Conservation (phyloP, 2,797 vertebrate genomes). For the Oreortyx pictus region DNA sequence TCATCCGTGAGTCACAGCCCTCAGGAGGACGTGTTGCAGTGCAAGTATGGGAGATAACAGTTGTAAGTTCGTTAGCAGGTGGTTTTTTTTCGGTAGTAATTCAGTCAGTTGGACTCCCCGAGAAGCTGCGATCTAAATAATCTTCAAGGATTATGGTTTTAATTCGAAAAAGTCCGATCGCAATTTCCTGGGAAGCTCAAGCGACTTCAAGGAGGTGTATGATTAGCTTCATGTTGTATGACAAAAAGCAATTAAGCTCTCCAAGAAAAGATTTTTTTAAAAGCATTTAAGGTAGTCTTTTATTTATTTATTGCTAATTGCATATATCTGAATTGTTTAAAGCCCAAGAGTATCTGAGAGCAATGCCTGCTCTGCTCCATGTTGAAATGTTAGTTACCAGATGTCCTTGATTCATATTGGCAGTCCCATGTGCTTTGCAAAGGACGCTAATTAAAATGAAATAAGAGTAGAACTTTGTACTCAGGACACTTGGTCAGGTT, state of each 20-base stretch:
- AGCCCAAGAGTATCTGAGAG: not conserved
- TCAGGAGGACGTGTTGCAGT: not conserved
- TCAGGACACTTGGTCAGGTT: constrained; percentile 64
- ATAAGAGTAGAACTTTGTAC: constrained; percentile 28
- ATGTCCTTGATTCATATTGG: constrained; percentile 64
- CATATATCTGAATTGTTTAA: not conserved
- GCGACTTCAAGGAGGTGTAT: not conserved
- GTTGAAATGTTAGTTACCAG: constrained; percentile 59
- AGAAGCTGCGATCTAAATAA: not conserved
- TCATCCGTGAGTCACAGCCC: constrained; percentile 63
- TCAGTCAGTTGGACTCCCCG: not conserved
- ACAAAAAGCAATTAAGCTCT: not conserved
- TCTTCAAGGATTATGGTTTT: not conserved
- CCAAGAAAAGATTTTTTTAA: not conserved
- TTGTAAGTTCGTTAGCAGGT: not conserved
- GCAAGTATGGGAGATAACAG: constrained; percentile 22
- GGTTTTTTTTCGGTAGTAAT: not conserved
- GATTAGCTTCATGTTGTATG: not conserved
- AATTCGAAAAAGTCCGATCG: not conserved
- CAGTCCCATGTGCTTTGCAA: constrained; percentile 62
- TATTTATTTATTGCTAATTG: not conserved
- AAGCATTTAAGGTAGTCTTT: not conserved
- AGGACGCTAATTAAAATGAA: constrained; percentile 70
- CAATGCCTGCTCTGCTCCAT: constrained; percentile 32
- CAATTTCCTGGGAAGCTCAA: not conserved